These are phyloP conservation scores for Cryptoprocta ferox DNA, from an alignment of 2,797 vertebrate species.

Conservation along the genomic window DNA sequence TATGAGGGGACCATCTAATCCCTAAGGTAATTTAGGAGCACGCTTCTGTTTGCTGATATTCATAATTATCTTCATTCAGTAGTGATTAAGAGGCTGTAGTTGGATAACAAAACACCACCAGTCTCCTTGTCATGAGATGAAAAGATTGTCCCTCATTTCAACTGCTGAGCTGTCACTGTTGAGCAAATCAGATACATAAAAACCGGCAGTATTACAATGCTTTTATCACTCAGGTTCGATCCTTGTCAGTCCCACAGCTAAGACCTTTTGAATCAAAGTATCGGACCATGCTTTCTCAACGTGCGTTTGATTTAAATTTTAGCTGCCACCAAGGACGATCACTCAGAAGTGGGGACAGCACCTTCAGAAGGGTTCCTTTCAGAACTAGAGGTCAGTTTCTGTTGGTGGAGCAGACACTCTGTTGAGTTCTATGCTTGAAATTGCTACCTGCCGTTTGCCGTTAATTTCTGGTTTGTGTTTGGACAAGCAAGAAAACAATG, in stretches of 20 bases:
- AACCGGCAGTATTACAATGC: neutral
- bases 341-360: neutral
- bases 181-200: neutral
- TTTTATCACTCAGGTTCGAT: neutral
- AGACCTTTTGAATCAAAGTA: neutral
- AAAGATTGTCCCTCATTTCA: slow-evolving; percentile 30
- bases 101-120: slow-evolving; percentile 34
- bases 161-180: neutral
- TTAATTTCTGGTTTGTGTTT: neutral
- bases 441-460: neutral
- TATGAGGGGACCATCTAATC: slow-evolving; percentile 20
- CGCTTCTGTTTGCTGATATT: slow-evolving; percentile 38
- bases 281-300: neutral
- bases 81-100: slow-evolving; percentile 56
- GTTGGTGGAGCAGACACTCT: neutral
- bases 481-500: neutral
- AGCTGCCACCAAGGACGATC: neutral
- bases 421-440: neutral
- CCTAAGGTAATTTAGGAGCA: slow-evolving; percentile 32
- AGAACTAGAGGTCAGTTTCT: neutral
- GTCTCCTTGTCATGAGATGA: neutral
- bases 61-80: slow-evolving; percentile 44
- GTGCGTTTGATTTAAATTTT: neutral
- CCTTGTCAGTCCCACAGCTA: neutral
- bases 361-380: neutral